These are phyloP conservation scores for Vimba vimba DNA, from an alignment of 2,113 vertebrate genomes.

Conservation along the genomic window DNA sequence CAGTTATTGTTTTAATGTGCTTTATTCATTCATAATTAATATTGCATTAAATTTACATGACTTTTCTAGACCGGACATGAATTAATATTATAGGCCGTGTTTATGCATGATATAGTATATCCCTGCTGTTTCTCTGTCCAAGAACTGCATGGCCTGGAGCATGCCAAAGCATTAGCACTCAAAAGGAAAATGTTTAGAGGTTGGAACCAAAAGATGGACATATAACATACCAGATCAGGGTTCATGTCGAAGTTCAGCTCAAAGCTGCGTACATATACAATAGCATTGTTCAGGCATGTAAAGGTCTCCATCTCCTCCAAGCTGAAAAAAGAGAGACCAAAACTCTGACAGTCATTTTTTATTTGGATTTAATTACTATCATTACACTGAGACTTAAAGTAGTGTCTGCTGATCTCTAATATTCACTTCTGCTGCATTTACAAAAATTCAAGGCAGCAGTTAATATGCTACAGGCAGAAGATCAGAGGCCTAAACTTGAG, in stretches of 20 bases:
- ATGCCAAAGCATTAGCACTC: neutral
- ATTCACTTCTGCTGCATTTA: neutral
- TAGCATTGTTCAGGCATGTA: slow-evolving; percentile 35
- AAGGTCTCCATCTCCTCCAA: slow-evolving; percentile 45
- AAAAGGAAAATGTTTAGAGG: neutral
- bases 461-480: neutral
- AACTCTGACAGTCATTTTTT: neutral
- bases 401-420: neutral
- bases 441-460: neutral
- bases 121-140: neutral
- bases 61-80: too few species aligned
- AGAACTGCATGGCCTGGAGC: neutral
- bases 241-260: slow-evolving; percentile 51
- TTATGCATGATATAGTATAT: neutral
- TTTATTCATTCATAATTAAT: too few species aligned
- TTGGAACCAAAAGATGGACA: neutral
- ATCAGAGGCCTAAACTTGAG: neutral
- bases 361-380: neutral
- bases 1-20: neutral
- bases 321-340: slow-evolving; percentile 9
- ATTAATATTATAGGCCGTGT: neutral
- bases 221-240: slow-evolving; percentile 46
- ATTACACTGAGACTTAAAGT: neutral
- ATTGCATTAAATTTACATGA: too few species aligned
- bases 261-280: slow-evolving; percentile 38